Conservation (phyloP, 2,113 vertebrate genomes). For the Zosterops hypoxanthus region DNA sequence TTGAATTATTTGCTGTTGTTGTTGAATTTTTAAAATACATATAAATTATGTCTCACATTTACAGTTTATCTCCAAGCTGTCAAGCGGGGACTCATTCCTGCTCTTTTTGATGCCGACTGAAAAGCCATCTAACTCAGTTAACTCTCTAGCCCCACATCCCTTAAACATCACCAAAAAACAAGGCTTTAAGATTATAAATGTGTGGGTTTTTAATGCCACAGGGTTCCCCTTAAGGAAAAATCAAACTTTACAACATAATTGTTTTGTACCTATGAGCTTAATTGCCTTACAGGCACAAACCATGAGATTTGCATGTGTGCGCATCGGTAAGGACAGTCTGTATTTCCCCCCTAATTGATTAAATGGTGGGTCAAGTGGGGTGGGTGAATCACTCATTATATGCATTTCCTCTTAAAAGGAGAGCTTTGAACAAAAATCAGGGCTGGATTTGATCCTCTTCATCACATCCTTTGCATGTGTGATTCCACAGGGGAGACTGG, state of each 20-base stretch:
- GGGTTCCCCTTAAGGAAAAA: neutral
- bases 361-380: neutral
- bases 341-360: neutral
- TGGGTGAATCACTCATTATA: neutral
- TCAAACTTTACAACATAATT: neutral
- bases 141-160: neutral
- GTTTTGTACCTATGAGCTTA: neutral
- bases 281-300: neutral
- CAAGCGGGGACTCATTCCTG: constrained; percentile 36
- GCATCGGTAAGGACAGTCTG: neutral
- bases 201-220: neutral
- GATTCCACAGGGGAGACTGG: neutral
- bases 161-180: neutral
- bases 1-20: constrained; percentile 48
- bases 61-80: constrained; percentile 61
- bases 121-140: neutral
- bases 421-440: neutral
- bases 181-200: neutral
- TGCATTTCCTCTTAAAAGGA: neutral
- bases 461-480: neutral
- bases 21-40: constrained; percentile 54
- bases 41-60: constrained; percentile 60
- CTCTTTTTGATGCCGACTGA: constrained; percentile 57
- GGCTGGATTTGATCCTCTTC: neutral
- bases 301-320: neutral